Conservation (phyloP, 2,888 invertebrate species). For the Eudasyphora cyanicolor region DNA sequence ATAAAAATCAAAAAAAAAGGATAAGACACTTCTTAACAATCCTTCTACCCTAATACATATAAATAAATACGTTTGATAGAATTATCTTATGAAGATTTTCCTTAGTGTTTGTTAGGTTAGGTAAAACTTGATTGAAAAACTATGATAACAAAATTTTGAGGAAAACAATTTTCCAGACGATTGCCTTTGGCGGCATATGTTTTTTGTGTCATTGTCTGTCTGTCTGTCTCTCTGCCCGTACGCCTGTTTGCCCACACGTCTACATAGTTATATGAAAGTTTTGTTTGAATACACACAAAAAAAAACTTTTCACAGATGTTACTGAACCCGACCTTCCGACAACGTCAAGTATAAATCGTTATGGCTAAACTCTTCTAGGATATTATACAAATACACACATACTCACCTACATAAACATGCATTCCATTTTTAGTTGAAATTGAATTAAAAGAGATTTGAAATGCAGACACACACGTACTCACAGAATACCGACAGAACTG, state of each 20-base stretch:
- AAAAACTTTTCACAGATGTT: neutral
- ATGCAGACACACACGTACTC: no score
- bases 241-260: no score
- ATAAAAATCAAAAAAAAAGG: no score
- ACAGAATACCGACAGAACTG: no score
- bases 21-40: no score
- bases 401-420: neutral
- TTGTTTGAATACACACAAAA: neutral
- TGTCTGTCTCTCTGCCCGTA: neutral
- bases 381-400: neutral
- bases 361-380: neutral
- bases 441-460: constrained; percentile 1
- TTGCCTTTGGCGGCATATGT: neutral
- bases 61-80: no score
- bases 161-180: constrained; percentile 8
- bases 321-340: neutral
- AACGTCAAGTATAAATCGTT: neutral
- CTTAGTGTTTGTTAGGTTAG: neutral
- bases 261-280: neutral
- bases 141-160: neutral
- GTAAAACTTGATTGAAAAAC: neutral
- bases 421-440: neutral
- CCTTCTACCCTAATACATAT: no score
- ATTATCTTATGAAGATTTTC: no score
- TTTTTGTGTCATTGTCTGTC: neutral